Base-by-base conservation (phyloP, 2,888 invertebrate genomes). In the Oxycera nigricornis region DNA sequence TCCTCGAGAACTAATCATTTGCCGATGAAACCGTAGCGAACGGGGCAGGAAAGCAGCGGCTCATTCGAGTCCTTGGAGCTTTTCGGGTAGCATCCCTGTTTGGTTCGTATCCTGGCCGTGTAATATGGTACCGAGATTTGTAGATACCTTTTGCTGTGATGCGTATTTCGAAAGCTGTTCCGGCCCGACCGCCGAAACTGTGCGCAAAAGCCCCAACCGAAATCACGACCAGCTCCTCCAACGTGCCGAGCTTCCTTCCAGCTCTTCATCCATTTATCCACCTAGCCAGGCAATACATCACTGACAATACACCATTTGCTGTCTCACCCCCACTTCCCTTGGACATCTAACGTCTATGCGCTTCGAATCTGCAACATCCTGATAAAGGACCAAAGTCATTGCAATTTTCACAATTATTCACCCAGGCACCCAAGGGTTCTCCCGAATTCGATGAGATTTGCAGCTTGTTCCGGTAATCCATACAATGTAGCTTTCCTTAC, bases 1-100 rank as follows among this genome's bases (percentile, higher is more conserved):
- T 55, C 20, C 70, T 70, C 70, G 70, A 55, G 55, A 70, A 70
- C 70, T 70, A 70, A 70, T 70, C 70, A 70, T 70, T 55, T 70
- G 70, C 52, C n/a, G 65, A n/a, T 41, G 41, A 14, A 39, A 14
- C 65, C 65, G 65, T 30, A 65, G 41, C 24, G 65, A 65, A 65
- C 65, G 65, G 41, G 65, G 41, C 41, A 41, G 22, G 14, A 65
- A 65, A 24, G 41, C 65, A 41, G 41, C 26, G 61, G 31, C 7
- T 31, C 26, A 17, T 20, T 61, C 31, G 3, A 65, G 65, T 41
- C 65, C 41, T 65, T 65, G 65, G 65, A 65, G 65, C 65, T 65
- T 65, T 65, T 55, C 41, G n/a, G 9, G 41, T 6, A 65, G 65
- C 65, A 65, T 65, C 65, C 39, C 30, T 65, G 65, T 35, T 65